Conservation (phyloP, 2,113 vertebrate genomes). For the Thomomys bottae region DNA sequence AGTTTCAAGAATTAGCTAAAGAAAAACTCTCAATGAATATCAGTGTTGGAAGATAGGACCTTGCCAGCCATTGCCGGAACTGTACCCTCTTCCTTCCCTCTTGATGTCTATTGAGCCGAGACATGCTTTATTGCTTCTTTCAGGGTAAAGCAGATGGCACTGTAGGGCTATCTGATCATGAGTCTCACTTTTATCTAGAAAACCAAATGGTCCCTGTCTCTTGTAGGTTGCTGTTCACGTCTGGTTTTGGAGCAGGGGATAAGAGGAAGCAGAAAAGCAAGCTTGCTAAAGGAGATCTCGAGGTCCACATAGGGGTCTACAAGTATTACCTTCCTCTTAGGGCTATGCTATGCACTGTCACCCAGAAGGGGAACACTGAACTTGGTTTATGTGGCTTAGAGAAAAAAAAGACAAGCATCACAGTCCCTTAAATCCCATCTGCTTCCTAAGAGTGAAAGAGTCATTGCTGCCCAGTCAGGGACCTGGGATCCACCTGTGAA, state of each 20-base stretch:
- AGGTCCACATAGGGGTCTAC: not conserved
- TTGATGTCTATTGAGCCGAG: not conserved
- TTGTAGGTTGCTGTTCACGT: not conserved
- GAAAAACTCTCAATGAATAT: not conserved
- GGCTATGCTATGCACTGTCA: not conserved
- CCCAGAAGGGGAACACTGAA: not conserved
- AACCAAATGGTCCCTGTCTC: not conserved
- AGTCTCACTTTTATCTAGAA: not conserved
- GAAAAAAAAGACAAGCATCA: slow-evolving; percentile 60
- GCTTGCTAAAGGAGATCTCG: not conserved
- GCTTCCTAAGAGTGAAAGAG: slow-evolving; percentile 48
- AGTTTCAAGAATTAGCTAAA: not conserved
- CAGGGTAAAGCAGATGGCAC: not conserved
- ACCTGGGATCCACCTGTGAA: not conserved
- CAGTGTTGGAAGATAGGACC: not conserved
- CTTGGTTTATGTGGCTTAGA: not conserved
- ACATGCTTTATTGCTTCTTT: not conserved
- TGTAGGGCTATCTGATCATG: not conserved
- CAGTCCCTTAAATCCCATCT: slow-evolving; percentile 69
- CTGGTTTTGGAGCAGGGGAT: not conserved
- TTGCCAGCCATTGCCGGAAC: not conserved
- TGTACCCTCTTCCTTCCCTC: not conserved
- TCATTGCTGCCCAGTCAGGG: slow-evolving; percentile 28
- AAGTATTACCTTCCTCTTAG: not conserved
- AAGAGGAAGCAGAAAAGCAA: not conserved